A percentile compares a stretch with the other conserved stretches of the same genome.
Conservation (phyloP, 2,797 vertebrate genomes). For the Semaprochilodus insignis region DNA sequence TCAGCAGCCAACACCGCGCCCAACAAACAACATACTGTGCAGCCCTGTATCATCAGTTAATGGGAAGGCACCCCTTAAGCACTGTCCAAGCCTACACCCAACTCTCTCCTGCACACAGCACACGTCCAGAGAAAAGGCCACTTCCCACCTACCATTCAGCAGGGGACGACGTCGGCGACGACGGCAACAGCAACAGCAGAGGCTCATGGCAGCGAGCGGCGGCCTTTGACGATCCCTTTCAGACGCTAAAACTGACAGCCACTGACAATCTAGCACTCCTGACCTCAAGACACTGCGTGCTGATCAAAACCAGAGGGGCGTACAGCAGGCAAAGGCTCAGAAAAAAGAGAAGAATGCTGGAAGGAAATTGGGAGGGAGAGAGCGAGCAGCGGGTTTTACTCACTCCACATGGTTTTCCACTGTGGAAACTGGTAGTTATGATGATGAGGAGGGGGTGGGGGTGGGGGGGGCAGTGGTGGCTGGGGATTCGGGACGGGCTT, state of each 20-base stretch:
- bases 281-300: constrained; percentile 75
- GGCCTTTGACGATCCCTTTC: constrained; percentile 67
- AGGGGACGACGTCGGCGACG: constrained; percentile 30
- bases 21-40: neutral
- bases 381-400: constrained; percentile 57
- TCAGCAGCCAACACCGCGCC: neutral
- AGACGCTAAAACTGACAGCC: constrained; percentile 64
- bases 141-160: constrained; percentile 46
- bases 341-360: constrained; percentile 55
- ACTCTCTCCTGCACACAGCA: neutral
- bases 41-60: neutral
- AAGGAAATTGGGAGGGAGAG: constrained; percentile 66
- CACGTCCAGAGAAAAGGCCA: constrained; percentile 7
- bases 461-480: constrained; percentile 18
- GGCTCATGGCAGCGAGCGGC: constrained; percentile 70
- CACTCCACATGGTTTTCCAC: constrained; percentile 69
- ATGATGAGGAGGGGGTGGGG: constrained; percentile 60
- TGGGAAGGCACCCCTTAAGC: neutral
- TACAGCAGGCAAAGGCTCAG: constrained; percentile 58
- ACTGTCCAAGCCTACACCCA: constrained; percentile 9
- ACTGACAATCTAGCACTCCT: constrained; percentile 71
- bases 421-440: constrained; percentile 71
- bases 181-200: constrained; percentile 76
- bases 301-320: constrained; percentile 74
- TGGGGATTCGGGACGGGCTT: constrained; percentile 20